phyloP scores from a whole-genome alignment of 1,140 invertebrate species.

The Ruditapes philippinarum region DNA sequence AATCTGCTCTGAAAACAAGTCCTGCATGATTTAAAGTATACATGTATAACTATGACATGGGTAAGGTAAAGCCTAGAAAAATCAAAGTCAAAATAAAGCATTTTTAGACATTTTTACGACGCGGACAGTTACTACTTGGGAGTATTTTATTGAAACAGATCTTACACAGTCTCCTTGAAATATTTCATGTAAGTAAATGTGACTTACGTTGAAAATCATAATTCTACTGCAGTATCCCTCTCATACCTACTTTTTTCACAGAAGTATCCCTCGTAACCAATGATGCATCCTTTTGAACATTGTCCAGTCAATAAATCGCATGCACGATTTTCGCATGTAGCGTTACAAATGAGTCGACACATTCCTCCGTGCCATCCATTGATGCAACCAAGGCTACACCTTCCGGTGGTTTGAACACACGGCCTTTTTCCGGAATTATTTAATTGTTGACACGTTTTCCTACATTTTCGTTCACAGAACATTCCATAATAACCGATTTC shows the following conservation, averaged over 20 bases:
- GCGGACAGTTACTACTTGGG: too few relatives aligned
- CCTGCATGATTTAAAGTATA: too few relatives aligned
- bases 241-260: constrained; percentile 6
- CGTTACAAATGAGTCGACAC: background rate
- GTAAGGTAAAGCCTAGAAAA: too few relatives aligned
- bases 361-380: background rate
- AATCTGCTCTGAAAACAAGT: too few relatives aligned
- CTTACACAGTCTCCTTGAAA: too few relatives aligned
- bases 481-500: background rate
- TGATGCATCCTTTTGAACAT: background rate
- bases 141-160: too few relatives aligned
- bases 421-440: background rate
- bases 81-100: too few relatives aligned
- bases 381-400: constrained; percentile 1
- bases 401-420: background rate
- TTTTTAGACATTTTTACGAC: too few relatives aligned
- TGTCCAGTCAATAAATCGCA: background rate
- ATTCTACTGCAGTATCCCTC: too few relatives aligned
- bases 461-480: background rate
- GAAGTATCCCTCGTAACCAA: background rate
- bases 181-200: too few relatives aligned
- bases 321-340: background rate
- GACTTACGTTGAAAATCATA: too few relatives aligned
- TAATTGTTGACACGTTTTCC: background rate
- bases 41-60: too few relatives aligned